Conservation (phyloP, 2,888 invertebrate genomes). For the Campoplex nolae region DNA sequence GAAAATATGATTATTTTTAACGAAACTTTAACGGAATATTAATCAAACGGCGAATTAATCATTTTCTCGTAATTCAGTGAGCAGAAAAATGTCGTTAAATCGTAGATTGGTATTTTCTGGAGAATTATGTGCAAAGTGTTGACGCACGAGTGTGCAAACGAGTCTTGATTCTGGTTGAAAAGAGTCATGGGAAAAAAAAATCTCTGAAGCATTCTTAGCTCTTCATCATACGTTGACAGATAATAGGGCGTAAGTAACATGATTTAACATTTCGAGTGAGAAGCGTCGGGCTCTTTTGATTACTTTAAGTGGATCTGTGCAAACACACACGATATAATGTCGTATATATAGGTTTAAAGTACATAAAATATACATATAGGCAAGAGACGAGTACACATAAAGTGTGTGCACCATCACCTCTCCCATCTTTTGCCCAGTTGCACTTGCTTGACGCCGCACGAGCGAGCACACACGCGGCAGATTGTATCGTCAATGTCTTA, state of each 20-base stretch:
- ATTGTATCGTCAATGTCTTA: slow-evolving; percentile 83
- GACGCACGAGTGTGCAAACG: background rate
- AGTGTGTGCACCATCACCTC: slow-evolving; percentile 46
- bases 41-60: no score
- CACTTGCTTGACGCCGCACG: slow-evolving; percentile 59
- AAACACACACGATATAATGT: slow-evolving; percentile 21
- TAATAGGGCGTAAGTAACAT: background rate
- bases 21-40: no score
- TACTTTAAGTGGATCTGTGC: background rate
- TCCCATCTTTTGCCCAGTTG: slow-evolving; percentile 50
- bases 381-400: slow-evolving; percentile 53
- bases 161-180: background rate
- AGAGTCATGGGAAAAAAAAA: background rate
- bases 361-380: slow-evolving; percentile 3
- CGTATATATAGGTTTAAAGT: background rate
- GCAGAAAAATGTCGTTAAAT: no score
- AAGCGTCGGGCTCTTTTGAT: background rate
- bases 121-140: no score
- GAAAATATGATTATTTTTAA: no score
- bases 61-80: no score
- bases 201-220: background rate
- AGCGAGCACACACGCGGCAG: slow-evolving; percentile 69
- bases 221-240: background rate
- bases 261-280: slow-evolving; percentile 11
- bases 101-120: no score